A percentile compares a stretch with the other conserved stretches of the same genome.
Evolutionary conservation across 2,888 invertebrate species (phyloP).

Genomic region (Macrophya annulata): DNA sequence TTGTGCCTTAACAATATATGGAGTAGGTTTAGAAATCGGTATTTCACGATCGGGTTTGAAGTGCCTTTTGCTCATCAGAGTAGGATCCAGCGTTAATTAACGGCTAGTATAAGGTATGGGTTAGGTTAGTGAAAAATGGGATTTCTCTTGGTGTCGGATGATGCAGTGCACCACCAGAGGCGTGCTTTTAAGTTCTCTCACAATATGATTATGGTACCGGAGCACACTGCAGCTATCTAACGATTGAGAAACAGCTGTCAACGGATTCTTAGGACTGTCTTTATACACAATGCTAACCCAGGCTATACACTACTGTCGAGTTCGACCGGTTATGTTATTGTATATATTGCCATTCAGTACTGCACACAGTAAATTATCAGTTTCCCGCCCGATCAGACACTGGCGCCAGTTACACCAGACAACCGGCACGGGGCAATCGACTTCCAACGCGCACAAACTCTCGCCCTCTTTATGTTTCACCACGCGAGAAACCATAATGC

Average conservation of each 20-base stretch:
- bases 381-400: conserved; percentile 55
- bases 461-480: conserved; percentile 36
- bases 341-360: conserved; percentile 52
- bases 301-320: neutral
- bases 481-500: neutral
- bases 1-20: conserved; percentile 2
- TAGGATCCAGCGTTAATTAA: conserved; percentile 20
- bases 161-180: neutral
- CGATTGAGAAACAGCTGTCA: conserved; percentile 55
- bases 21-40: conserved; percentile 35
- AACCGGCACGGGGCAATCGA: conserved; percentile 46
- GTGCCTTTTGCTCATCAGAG: conserved; percentile 5
- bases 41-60: neutral
- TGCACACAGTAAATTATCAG: conserved; percentile 58
- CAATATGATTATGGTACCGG: conserved; percentile 1
- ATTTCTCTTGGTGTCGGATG: conserved; percentile 12
- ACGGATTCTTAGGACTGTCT: conserved; percentile 55
- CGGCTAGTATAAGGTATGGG: neutral
- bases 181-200: neutral
- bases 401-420: conserved; percentile 55
- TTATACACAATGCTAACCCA: conserved; percentile 36
- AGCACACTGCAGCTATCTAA: neutral
- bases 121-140: conserved; percentile 15
- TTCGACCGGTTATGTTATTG: conserved; percentile 50
- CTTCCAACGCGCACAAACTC: conserved; percentile 23